These are phyloP conservation scores for Brenthis hecate DNA, from an alignment of 2,888 invertebrate genomes.

Conservation along the genomic window DNA sequence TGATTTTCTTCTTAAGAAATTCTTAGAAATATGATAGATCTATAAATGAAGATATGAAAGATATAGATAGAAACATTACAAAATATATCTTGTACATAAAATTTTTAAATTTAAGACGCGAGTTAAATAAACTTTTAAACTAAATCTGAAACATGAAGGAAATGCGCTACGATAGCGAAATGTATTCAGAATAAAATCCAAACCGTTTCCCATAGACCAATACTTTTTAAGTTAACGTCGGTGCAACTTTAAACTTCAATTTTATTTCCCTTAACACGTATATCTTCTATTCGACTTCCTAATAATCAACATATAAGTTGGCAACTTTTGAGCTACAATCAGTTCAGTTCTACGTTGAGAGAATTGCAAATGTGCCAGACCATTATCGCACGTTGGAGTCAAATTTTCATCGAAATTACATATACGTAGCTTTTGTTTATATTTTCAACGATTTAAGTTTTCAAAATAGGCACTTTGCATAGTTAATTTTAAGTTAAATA, in stretches of 20 bases:
- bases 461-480: not conserved
- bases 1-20: no score
- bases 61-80: not conserved
- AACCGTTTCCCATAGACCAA: slow-evolving; percentile 15
- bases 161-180: slow-evolving; percentile 27
- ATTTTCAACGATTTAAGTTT: slow-evolving; percentile 1
- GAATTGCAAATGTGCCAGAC: slow-evolving; percentile 27
- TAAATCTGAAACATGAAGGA: slow-evolving; percentile 14
- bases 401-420: slow-evolving; percentile 12
- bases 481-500: not conserved
- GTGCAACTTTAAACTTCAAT: slow-evolving; percentile 27
- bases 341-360: slow-evolving; percentile 26
- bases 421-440: not conserved
- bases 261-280: slow-evolving; percentile 29
- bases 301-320: slow-evolving; percentile 30
- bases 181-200: slow-evolving; percentile 22
- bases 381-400: slow-evolving; percentile 8
- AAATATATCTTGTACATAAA: not conserved
- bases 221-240: slow-evolving; percentile 30
- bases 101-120: not conserved
- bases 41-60: not conserved
- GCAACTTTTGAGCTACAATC: slow-evolving; percentile 30
- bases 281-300: slow-evolving; percentile 28
- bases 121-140: slow-evolving; percentile 17
- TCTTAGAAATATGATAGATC: no score